phyloP scores from a whole-genome alignment of 2,113 vertebrate genomes.

The Rhinogobius similis region DNA sequence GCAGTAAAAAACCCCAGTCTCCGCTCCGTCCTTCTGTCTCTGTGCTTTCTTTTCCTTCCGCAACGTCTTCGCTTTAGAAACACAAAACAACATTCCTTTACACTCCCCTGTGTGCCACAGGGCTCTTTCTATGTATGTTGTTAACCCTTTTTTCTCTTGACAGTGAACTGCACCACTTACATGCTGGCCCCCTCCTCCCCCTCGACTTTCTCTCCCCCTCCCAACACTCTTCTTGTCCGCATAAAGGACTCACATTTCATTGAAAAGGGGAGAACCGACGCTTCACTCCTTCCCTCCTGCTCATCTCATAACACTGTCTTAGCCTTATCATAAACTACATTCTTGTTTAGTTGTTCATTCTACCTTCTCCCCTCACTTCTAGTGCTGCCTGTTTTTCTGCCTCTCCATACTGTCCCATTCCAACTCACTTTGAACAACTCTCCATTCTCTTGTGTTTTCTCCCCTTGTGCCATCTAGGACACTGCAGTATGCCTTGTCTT shows the following conservation, averaged over 20 bases:
- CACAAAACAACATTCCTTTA: conserved; percentile 13
- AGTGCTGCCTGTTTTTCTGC: conserved; percentile 12
- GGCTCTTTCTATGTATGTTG: conserved; percentile 38
- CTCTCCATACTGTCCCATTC: neutral
- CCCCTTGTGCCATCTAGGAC: conserved; percentile 22
- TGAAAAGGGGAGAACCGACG: conserved; percentile 61
- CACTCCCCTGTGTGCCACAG: conserved; percentile 23
- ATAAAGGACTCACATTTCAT: conserved; percentile 76
- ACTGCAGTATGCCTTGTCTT: conserved; percentile 27
- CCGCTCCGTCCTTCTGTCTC: conserved; percentile 20
- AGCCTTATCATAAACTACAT: conserved; percentile 10
- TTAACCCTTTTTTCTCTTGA: conserved; percentile 60
- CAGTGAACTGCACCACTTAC: conserved; percentile 63
- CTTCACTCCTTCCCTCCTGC: conserved; percentile 50
- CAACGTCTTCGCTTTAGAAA: conserved; percentile 39
- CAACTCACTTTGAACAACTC: conserved; percentile 47
- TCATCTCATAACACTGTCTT: conserved; percentile 34
- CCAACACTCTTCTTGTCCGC: conserved; percentile 62
- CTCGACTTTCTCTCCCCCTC: conserved; percentile 30
- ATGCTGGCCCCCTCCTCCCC: conserved; percentile 23
- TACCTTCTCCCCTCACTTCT: conserved; percentile 19
- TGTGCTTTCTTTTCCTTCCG: conserved; percentile 26
- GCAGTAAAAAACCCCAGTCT: conserved; percentile 70
- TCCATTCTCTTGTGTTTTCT: conserved; percentile 16
- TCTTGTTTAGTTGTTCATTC: conserved; percentile 1